A percentile compares a stretch with the other conserved stretches of the same genome.
phyloP scores from a whole-genome alignment of 2,888 invertebrate genomes.

The Argyresthia goedartella region DNA sequence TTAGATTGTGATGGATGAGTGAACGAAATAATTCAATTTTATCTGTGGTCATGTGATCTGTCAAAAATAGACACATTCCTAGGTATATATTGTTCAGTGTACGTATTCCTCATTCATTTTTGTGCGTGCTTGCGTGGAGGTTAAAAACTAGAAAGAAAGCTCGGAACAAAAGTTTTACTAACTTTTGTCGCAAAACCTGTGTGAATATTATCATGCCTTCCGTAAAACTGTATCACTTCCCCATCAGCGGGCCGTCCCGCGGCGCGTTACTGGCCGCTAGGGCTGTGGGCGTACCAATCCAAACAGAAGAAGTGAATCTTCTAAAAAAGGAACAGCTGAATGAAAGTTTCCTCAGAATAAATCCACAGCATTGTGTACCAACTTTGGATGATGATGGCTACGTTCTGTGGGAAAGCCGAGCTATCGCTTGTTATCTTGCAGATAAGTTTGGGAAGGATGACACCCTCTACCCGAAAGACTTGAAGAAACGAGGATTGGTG shows the following conservation, averaged over 20 bases:
- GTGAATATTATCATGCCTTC: constrained; percentile 17
- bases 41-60: no score
- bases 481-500: constrained; percentile 66
- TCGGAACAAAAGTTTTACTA: no score
- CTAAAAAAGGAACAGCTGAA: constrained; percentile 71
- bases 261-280: constrained; percentile 72
- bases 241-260: constrained; percentile 73
- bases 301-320: constrained; percentile 65
- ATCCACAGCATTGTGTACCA: constrained; percentile 77
- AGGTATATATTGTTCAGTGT: no score
- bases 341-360: constrained; percentile 70
- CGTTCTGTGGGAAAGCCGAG: constrained; percentile 76
- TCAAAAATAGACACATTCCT: no score
- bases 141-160: no score
- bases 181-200: no score
- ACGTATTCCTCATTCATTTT: no score
- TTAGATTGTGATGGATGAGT: no score
- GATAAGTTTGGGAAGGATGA: constrained; percentile 73
- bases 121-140: no score
- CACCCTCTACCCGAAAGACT: constrained; percentile 72
- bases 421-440: constrained; percentile 74
- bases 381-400: constrained; percentile 78
- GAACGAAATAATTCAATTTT: no score
- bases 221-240: constrained; percentile 71
- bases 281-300: constrained; percentile 62